These are phyloP conservation scores for Halocynthia aurantium DNA, from an alignment of 23 tunicate genomes.

Conservation along the genomic window DNA sequence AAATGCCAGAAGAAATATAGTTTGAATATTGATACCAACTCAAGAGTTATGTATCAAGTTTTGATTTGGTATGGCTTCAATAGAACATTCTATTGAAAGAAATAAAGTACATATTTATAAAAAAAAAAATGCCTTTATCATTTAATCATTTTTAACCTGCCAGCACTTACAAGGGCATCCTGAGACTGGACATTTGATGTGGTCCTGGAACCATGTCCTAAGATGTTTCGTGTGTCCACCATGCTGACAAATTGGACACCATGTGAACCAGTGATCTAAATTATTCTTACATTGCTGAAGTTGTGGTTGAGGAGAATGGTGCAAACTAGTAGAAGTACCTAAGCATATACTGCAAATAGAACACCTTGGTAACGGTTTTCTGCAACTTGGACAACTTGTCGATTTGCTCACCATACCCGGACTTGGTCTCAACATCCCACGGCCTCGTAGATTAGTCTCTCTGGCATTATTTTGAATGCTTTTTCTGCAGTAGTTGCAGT, in stretches of 20 bases:
- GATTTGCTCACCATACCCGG: conserved; percentile 28
- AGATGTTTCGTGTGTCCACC: conserved; percentile 77
- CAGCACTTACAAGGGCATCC: conserved; percentile 12
- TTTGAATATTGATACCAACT: no score
- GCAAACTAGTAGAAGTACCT: conserved; percentile 27
- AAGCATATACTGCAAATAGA: conserved; percentile 63
- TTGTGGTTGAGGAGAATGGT: not conserved
- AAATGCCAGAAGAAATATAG: no score
- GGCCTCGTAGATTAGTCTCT: conserved; percentile 22
- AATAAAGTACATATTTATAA: no score
- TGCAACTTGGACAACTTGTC: conserved; percentile 69
- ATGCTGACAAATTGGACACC: conserved; percentile 79
- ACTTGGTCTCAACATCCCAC: conserved; percentile 20
- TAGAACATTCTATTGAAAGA: no score
- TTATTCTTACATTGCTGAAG: not conserved
- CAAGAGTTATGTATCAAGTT: no score
- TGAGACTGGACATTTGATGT: conserved; percentile 17
- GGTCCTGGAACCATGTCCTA: conserved; percentile 57
- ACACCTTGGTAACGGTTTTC: conserved; percentile 79
- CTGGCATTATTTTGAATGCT: conserved; percentile 23
- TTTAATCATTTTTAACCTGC: no score
- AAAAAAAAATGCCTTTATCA: no score
- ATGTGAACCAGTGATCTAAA: conserved; percentile 39
- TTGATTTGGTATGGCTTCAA: no score
- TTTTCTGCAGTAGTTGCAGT: conserved; percentile 80